phyloP scores from a whole-genome alignment of 92 coral and sea anemone species.

The Parazoanthus atlanticus region DNA sequence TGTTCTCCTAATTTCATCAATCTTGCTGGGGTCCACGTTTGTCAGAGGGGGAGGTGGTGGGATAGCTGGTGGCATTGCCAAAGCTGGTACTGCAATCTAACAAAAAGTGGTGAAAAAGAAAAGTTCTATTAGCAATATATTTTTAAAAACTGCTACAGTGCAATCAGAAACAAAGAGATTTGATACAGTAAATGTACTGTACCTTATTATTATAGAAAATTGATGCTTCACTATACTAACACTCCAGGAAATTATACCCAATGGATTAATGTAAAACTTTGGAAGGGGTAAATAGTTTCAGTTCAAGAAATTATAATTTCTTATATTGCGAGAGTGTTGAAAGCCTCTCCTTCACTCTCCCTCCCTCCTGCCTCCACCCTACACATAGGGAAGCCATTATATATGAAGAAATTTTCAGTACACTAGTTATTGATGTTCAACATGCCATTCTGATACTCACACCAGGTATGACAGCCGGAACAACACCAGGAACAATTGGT shows the following conservation, averaged over 20 bases:
- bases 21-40: constrained; percentile 86
- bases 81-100: constrained; percentile 57
- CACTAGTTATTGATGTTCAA: neutral
- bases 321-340: too few species aligned
- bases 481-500: constrained; percentile 77
- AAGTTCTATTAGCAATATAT: neutral
- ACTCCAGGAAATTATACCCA: too few species aligned
- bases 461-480: constrained; percentile 73
- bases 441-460: constrained; percentile 46
- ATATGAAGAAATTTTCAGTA: neutral
- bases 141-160: neutral
- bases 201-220: too few species aligned
- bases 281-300: too few species aligned
- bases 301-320: too few species aligned
- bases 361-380: too few species aligned
- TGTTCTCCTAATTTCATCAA: constrained; percentile 96
- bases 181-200: too few species aligned
- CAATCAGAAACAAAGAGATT: too few species aligned
- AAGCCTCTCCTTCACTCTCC: too few species aligned
- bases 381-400: neutral
- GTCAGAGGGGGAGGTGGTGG: constrained; percentile 90
- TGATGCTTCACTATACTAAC: too few species aligned
- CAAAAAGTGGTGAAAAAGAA: neutral
- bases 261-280: too few species aligned
- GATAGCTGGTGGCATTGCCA: constrained; percentile 82